Percentiles rank a stretch among this genome's conserved stretches.
These are phyloP conservation scores for Antedon mediterranea DNA, from an alignment of 53 echinoderm and acorn worm species.

Conservation along the genomic window DNA sequence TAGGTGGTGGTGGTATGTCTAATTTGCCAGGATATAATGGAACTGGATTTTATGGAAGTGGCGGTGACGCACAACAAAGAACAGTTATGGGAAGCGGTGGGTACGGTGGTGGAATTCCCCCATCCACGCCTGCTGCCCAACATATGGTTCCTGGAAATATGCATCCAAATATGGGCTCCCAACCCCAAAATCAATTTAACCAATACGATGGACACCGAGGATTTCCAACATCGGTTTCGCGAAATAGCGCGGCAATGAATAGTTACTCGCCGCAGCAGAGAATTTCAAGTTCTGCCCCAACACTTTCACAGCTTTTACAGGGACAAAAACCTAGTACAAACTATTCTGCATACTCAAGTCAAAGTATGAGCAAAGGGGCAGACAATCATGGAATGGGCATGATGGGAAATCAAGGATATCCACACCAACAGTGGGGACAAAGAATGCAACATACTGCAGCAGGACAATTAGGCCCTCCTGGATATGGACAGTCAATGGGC, in stretches of 20 bases:
- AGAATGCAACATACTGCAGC: conserved; percentile 6
- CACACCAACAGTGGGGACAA: conserved; percentile 29
- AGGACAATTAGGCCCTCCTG: conserved; percentile 34
- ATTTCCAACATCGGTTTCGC: conserved; percentile 19
- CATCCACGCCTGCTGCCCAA: not conserved
- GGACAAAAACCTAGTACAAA: conserved; percentile 87
- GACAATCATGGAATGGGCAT: conserved; percentile 64
- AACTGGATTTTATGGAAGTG: not conserved
- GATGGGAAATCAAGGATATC: conserved; percentile 35
- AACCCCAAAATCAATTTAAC: conserved; percentile 2
- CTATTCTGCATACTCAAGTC: conserved; percentile 66
- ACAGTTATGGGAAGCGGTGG: not conserved
- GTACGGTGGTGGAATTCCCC: not conserved
- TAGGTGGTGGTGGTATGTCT: conserved; percentile 1
- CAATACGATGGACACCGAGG: conserved; percentile 8
- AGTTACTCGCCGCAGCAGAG: conserved; percentile 12
- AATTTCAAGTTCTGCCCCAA: conserved; percentile 92
- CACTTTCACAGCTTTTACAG: conserved; percentile 97
- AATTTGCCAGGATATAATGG: conserved; percentile 1
- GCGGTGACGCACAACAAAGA: not conserved
- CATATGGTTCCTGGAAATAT: conserved; percentile 33
- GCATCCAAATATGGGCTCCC: conserved; percentile 31
- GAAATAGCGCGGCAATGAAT: conserved; percentile 36
- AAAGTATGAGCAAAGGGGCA: conserved; percentile 52
- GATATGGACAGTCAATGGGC: conserved; percentile 35